phyloP scores from a whole-genome alignment of 2,113 vertebrate genomes.

The Podarcis raffonei region DNA sequence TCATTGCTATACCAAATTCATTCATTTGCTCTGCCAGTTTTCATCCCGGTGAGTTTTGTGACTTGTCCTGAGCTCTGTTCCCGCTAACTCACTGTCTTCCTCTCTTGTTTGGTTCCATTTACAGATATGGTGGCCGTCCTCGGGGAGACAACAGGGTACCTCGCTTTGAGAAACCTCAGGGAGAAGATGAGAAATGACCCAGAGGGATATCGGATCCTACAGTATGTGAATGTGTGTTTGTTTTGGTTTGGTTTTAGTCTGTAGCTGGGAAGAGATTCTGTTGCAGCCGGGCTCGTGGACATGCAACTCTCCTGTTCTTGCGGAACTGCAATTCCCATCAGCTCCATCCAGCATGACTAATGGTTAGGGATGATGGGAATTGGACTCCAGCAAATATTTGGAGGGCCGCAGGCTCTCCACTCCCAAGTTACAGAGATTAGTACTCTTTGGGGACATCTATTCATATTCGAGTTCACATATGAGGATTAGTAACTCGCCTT shows the following conservation, averaged over 20 bases:
- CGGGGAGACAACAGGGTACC: conserved; percentile 89
- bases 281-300: background rate
- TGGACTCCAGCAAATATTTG: too few species aligned
- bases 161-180: conserved; percentile 81
- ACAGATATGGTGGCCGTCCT: conserved; percentile 98
- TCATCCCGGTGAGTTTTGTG: background rate
- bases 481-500: background rate
- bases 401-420: too few species aligned
- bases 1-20: background rate
- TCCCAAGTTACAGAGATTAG: background rate
- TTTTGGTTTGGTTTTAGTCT: background rate
- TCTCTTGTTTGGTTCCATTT: conserved; percentile 48
- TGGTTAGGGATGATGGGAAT: too few species aligned
- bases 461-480: background rate
- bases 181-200: conserved; percentile 88
- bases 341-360: too few species aligned
- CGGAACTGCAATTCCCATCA: too few species aligned
- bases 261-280: background rate
- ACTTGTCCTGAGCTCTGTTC: background rate
- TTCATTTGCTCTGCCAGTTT: background rate
- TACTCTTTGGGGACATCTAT: background rate
- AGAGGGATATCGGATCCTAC: conserved; percentile 87
- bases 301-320: background rate
- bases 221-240: conserved; percentile 72
- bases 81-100: background rate